These are phyloP conservation scores for Dorcus parallelipipedus DNA, from an alignment of 2,888 invertebrate genomes.

Conservation along the genomic window DNA sequence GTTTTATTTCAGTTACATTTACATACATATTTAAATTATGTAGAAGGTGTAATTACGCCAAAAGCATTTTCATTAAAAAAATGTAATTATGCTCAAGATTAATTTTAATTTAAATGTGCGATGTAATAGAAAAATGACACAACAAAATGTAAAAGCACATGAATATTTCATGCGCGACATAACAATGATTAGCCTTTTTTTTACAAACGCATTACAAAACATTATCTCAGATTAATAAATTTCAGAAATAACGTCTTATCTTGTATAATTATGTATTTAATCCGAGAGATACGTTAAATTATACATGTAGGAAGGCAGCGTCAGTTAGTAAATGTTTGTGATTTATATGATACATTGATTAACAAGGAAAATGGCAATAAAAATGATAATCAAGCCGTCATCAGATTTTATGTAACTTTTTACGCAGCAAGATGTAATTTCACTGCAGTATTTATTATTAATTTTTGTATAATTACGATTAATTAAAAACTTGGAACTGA, in stretches of 20 bases:
- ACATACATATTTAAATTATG: too few relatives aligned
- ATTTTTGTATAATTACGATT: conserved; percentile 35
- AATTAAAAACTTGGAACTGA: conserved; percentile 39
- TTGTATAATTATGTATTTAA: conserved; percentile 2
- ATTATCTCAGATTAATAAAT: conserved; percentile 1
- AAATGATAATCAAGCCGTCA: conserved; percentile 8
- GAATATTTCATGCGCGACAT: too few relatives aligned
- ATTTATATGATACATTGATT: conserved; percentile 2
- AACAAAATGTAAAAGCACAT: too few relatives aligned
- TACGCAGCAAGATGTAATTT: conserved; percentile 13
- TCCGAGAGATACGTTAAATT: not conserved
- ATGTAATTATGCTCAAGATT: too few relatives aligned
- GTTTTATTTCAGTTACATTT: too few relatives aligned
- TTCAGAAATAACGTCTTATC: not conserved
- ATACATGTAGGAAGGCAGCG: conserved; percentile 1
- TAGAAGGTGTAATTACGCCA: too few relatives aligned
- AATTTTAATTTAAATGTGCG: too few relatives aligned
- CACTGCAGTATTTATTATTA: conserved; percentile 15
- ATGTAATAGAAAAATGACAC: too few relatives aligned
- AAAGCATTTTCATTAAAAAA: too few relatives aligned
- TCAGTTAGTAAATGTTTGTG: conserved; percentile 2
- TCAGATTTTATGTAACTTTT: conserved; percentile 11
- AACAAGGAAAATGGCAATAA: conserved; percentile 4
- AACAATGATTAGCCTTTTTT: not conserved
- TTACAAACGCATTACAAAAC: not conserved